Conservation (phyloP, 2,113 vertebrate species). For the Otocyon megalotis region DNA sequence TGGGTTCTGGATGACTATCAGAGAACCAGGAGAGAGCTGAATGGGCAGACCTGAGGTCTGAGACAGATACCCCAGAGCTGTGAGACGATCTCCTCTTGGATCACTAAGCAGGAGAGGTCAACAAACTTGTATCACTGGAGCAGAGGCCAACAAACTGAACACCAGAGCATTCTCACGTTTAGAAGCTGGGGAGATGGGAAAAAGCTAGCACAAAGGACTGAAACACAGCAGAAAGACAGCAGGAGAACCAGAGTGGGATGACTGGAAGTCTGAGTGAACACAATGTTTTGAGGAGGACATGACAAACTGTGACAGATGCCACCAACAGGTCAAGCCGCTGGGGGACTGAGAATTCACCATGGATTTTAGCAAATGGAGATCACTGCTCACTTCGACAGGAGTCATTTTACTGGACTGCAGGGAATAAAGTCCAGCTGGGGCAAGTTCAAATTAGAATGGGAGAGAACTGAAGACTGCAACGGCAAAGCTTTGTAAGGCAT, state of each 20-base stretch:
- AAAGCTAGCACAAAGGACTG: background rate
- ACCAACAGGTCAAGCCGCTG: background rate
- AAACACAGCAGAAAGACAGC: background rate
- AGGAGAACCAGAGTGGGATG: background rate
- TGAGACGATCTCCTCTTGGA: background rate
- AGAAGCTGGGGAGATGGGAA: background rate
- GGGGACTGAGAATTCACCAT: background rate
- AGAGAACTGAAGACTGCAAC: background rate
- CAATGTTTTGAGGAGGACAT: background rate
- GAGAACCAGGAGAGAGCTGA: background rate
- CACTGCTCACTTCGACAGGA: background rate
- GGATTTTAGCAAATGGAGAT: background rate
- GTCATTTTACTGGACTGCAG: too few species aligned
- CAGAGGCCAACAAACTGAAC: background rate
- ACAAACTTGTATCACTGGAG: background rate
- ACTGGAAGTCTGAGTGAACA: background rate
- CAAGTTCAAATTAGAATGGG: background rate
- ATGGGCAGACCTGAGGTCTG: background rate
- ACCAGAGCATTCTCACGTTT: background rate
- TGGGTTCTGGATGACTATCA: background rate
- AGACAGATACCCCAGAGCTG: background rate
- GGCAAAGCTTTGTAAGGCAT: background rate
- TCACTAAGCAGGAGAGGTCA: background rate
- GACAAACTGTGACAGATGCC: background rate
- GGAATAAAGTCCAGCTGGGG: background rate